Base-by-base conservation (phyloP, 2,888 invertebrate genomes). In the Rugalucina vietnamica region DNA sequence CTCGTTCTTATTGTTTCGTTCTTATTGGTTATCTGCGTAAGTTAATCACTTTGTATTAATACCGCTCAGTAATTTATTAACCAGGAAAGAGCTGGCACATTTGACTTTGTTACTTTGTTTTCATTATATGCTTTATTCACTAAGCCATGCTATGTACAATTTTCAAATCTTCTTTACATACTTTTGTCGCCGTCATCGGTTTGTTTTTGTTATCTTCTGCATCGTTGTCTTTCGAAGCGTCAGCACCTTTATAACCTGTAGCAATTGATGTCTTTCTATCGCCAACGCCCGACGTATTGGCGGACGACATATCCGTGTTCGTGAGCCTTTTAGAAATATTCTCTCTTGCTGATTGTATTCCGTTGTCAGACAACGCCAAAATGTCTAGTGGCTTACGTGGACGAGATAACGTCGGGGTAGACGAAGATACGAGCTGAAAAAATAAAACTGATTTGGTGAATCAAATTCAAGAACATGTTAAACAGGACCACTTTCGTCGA, bases 331-430 rank as follows among this genome's bases (percentile, higher is more conserved):
- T 57, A n/a, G 82, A 54, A 18, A 85, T 76, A 37, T 84, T 82
- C 4, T 81, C 86, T n/a, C 86, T 74, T 50, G 82, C 84, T 21
- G 72, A 72, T 21, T 81, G 69, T 77, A 86, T 84, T 14, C 82
- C 84, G 60, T 71, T 70, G 34, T 78, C 50, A 36, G 79, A 71
- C 37, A 86, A 73, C 57, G 75, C 72, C 4, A 57, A 32, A 18
- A 77, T 32, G 39, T 77, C 69, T 29, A 36, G 54, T 1, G 14
- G 57, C 24, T 54, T 54, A 21, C 24, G 29, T 27, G 32, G 75
- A 18, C 54, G 50, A 4, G 29, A 18, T 3, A 27, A 24, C 1
- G 75, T 54, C 12, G 34, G 54, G n/a, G 57, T 57, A 3, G 57
- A 36, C 21, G 57, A 10, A 21, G 65, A 65, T 10, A 34, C 21